Percentiles rank a stretch among this genome's conserved stretches.
Evolutionary conservation across 1,140 invertebrate genomes (phyloP).

Genomic region (Campoletis sonorensis): DNA sequence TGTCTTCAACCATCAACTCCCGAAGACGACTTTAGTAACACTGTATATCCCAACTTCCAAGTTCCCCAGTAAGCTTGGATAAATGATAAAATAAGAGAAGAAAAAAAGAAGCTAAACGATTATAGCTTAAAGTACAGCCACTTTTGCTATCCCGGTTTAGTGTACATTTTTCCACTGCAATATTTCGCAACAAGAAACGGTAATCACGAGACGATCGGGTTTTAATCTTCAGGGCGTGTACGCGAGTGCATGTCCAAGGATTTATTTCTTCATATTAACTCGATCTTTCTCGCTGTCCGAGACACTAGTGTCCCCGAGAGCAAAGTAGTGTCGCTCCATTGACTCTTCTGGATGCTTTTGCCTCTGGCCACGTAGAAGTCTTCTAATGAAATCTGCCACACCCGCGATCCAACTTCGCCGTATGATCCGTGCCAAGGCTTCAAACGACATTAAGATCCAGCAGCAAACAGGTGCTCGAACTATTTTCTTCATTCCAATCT

Average conservation of each 20-base stretch:
- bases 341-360: background rate
- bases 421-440: background rate
- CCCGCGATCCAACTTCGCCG: constrained; percentile 1
- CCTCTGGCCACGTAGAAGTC: background rate
- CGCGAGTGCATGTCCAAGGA: background rate
- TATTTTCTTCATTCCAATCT: background rate
- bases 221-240: constrained; percentile 2
- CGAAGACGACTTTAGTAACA: background rate
- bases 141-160: constrained; percentile 8
- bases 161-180: background rate
- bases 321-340: background rate
- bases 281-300: background rate
- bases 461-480: background rate
- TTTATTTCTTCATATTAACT: background rate
- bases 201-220: background rate
- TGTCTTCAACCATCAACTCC: too few relatives aligned
- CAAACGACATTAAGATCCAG: background rate
- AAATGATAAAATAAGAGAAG: background rate
- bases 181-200: constrained; percentile 8
- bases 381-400: constrained; percentile 13
- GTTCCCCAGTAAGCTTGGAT: background rate
- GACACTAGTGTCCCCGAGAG: background rate
- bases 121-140: background rate
- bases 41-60: background rate
- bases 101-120: background rate